Base-by-base conservation (phyloP, 2,113 vertebrate species). In the Hyaena hyaena region DNA sequence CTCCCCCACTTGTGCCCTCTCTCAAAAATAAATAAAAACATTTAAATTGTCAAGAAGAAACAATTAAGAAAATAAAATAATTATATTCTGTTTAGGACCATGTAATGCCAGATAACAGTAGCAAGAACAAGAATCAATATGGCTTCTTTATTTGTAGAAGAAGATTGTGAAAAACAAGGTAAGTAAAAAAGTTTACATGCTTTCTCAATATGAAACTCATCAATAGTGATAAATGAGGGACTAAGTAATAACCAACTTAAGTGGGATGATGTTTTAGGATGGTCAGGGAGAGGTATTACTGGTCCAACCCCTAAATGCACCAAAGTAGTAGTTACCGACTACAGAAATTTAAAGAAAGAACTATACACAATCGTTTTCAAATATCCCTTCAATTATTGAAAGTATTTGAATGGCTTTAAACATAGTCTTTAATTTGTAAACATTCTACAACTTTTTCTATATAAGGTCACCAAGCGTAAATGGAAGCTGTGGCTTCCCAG, bases 81-180 rank as follows among this genome's bases (percentile, higher is more conserved):
- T n/a, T 71, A 10, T 24, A 48, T 87, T 80, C 45, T 4, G 26
- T 39, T 69, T 53, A 24, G 26, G 53, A 83, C 11, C 10, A 79
- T 71, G 66, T 71, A 86, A 82, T 73, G 39, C 8, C 68, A 88
- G 65, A 80, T 19, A 93, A 79, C 3, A 76, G 73, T 12, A 35
- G 48, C 4, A 94, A 77, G 48, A 83, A 68, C 26, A 69, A 58
- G 82, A 90, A 68, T 90, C 17, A 81, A 24, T 33, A 65, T 80
- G 31, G 31, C 28, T 93, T 17, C 10, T 17, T n/a, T 90, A 71
- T 95, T 79, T 83, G 63, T 81, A 89, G 82, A 89, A 92, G 39
- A 85, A 96, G 53, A 79, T 28, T 68, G 9, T 93, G 28, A 14
- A 63, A 93, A 96, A 86, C 39, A 53, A 6, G 4, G 19, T 33